Percentiles rank a stretch among this genome's conserved stretches.
These are phyloP conservation scores for Tychaedon coryphoeus DNA, from an alignment of 2,113 vertebrate genomes.

Conservation along the genomic window DNA sequence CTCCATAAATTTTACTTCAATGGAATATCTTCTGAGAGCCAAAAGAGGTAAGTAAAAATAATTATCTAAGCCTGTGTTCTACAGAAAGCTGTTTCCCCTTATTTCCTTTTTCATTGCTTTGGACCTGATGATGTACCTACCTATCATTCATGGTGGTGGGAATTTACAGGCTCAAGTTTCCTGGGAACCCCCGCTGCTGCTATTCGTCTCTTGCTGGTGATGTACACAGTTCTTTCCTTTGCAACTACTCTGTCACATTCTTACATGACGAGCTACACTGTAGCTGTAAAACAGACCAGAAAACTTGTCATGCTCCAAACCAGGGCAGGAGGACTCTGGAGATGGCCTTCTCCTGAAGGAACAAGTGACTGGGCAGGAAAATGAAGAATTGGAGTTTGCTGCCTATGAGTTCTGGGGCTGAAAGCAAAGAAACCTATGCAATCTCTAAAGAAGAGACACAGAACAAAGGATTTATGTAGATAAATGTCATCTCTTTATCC, in stretches of 20 bases:
- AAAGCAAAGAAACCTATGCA: not conserved
- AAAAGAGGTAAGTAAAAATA: not conserved
- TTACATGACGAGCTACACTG: accelerated
- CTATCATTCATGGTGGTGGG: accelerated
- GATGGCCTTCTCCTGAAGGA: not conserved
- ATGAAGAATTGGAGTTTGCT: not conserved
- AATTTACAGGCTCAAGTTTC: not conserved
- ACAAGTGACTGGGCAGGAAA: accelerated
- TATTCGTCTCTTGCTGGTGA: not conserved
- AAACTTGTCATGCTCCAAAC: not conserved
- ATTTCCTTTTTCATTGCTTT: not conserved
- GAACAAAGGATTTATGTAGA: not conserved
- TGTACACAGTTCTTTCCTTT: not conserved
- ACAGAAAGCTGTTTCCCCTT: not conserved
- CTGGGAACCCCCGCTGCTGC: accelerated
- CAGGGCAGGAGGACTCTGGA: not conserved
- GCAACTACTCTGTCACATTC: not conserved
- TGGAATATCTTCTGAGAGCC: not conserved
- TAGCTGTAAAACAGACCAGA: not conserved
- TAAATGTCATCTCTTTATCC: not conserved
- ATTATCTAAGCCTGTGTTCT: not conserved
- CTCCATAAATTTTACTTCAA: not conserved
- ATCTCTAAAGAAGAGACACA: not conserved
- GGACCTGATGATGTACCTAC: not conserved
- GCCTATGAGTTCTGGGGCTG: not conserved